Evolutionary conservation across 53 echinoderm and acorn worm genomes (phyloP).

Genomic region (Echinarachnius parma): DNA sequence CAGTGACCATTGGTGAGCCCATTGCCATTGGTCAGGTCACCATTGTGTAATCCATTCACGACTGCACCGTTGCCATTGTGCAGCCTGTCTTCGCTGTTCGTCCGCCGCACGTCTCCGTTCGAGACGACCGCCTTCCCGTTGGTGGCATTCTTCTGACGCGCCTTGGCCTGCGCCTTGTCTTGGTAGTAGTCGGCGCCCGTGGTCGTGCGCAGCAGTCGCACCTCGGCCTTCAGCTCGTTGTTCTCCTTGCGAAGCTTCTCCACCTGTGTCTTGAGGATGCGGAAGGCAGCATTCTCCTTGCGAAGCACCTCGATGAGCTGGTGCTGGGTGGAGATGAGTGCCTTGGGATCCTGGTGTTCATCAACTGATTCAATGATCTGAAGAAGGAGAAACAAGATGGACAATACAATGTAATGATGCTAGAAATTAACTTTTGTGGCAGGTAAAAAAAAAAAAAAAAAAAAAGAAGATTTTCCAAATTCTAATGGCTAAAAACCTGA

Average conservation of each 20-base stretch:
- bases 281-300: slow-evolving; percentile 69
- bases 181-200: background rate
- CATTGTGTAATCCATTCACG: slow-evolving; percentile 1
- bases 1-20: slow-evolving; percentile 8
- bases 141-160: background rate
- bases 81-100: background rate
- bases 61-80: background rate
- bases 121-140: background rate
- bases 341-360: slow-evolving; percentile 47
- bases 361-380: slow-evolving; percentile 60
- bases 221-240: slow-evolving; percentile 58
- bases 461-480: background rate
- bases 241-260: slow-evolving; percentile 66
- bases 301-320: slow-evolving; percentile 72
- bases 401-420: too few species aligned
- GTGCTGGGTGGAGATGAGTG: slow-evolving; percentile 59
- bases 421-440: too few species aligned
- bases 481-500: too few species aligned
- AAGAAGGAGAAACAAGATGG: too few species aligned
- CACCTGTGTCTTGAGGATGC: slow-evolving; percentile 70
- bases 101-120: background rate
- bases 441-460: slow-evolving; percentile 8
- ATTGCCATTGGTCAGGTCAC: slow-evolving; percentile 8
- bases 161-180: slow-evolving; percentile 6
- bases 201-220: background rate